phyloP scores from a whole-genome alignment of 2,797 vertebrate genomes.

The Helostoma temminkii region DNA sequence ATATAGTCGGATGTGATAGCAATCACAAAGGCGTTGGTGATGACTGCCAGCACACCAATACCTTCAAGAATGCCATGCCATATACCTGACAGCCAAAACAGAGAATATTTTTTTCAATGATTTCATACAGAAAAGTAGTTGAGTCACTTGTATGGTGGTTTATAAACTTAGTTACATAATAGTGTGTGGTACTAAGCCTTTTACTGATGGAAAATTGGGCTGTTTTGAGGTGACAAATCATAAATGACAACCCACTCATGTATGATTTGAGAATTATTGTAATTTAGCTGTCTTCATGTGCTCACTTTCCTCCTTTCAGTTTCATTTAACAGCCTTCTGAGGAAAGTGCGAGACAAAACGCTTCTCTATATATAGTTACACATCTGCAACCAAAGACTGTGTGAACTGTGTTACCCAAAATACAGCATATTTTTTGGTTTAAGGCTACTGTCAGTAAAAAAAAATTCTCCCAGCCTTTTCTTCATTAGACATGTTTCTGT shows the following conservation, averaged over 20 bases:
- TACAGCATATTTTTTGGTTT: neutral
- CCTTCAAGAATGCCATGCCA: slow-evolving; percentile 99
- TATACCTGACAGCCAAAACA: slow-evolving; percentile 86
- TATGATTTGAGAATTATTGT: neutral
- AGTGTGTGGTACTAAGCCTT: no score
- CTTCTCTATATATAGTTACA: neutral
- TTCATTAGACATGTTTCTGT: neutral
- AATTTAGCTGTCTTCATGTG: neutral
- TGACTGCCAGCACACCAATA: slow-evolving; percentile 97
- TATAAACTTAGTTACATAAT: no score
- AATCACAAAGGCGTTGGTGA: slow-evolving; percentile 99
- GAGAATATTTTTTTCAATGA: neutral
- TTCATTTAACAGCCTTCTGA: slow-evolving; percentile 4
- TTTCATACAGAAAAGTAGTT: neutral
- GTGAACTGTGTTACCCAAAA: neutral
- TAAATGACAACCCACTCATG: neutral
- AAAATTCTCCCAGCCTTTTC: neutral
- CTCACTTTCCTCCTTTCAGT: neutral
- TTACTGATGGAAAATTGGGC: slow-evolving; percentile 3
- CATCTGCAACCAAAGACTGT: neutral
- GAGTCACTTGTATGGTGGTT: neutral
- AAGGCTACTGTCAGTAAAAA: neutral
- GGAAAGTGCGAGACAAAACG: neutral
- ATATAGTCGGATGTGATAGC: slow-evolving; percentile 99
- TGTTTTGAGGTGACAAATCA: neutral